Percentiles rank a stretch among this genome's conserved stretches.
Conservation (phyloP, 2,113 vertebrate genomes). For the Cranoglanis bouderius region DNA sequence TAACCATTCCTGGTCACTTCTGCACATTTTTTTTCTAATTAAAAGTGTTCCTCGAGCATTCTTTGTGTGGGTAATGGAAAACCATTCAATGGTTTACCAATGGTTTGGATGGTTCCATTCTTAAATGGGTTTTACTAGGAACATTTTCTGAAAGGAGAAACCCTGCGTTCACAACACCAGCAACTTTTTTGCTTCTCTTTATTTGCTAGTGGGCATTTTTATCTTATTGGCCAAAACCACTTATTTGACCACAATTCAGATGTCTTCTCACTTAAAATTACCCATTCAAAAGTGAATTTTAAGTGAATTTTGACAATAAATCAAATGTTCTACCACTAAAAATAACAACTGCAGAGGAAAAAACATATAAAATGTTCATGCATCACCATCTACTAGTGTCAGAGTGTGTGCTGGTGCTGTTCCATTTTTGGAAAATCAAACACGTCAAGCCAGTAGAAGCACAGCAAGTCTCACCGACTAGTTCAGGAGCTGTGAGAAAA, state of each 20-base stretch:
- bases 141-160: background rate
- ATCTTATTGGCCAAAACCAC: background rate
- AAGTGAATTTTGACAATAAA: background rate
- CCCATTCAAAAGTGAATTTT: background rate
- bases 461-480: background rate
- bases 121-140: background rate
- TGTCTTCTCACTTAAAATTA: background rate
- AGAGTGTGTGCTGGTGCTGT: conserved; percentile 1
- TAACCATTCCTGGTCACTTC: background rate
- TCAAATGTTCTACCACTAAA: background rate
- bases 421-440: background rate
- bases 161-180: background rate
- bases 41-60: background rate
- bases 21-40: background rate
- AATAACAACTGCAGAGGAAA: background rate
- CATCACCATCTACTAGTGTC: background rate
- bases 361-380: background rate
- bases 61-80: background rate
- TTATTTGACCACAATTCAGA: background rate
- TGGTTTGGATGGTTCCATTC: background rate
- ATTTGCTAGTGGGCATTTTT: background rate
- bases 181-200: background rate
- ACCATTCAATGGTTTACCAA: background rate
- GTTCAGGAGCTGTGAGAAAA: background rate
- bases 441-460: background rate